A percentile compares a stretch with the other conserved stretches of the same genome.
Evolutionary conservation across 2,888 invertebrate genomes (phyloP).

Genomic region (Cataglyphis livida): DNA sequence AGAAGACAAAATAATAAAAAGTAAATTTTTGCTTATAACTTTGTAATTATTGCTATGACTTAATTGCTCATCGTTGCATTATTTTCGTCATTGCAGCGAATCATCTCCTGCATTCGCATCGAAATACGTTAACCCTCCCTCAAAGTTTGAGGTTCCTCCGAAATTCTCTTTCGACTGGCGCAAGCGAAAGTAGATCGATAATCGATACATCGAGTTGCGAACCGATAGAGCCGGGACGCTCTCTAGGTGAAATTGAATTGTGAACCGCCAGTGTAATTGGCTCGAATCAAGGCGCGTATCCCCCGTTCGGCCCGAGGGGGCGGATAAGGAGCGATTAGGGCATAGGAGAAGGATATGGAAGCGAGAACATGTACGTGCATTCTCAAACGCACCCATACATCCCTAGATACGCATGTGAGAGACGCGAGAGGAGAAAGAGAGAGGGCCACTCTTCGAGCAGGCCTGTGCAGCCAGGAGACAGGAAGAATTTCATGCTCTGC

Average conservation of each 20-base stretch:
- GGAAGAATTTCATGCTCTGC: slow-evolving; percentile 83
- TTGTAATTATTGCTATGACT: no score
- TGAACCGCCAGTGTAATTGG: slow-evolving; percentile 80
- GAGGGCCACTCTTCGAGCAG: slow-evolving; percentile 68
- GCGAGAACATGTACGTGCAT: slow-evolving; percentile 25
- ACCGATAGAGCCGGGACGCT: slow-evolving; percentile 17
- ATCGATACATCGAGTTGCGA: slow-evolving; percentile 63
- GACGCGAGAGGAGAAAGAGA: slow-evolving; percentile 51
- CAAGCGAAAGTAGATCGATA: slow-evolving; percentile 64
- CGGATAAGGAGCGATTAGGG: slow-evolving; percentile 79
- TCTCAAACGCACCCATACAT: slow-evolving; percentile 36
- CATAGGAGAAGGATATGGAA: slow-evolving; percentile 26
- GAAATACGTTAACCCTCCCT: neutral
- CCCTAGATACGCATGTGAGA: slow-evolving; percentile 24
- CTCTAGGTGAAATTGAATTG: slow-evolving; percentile 78
- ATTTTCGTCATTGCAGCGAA: neutral
- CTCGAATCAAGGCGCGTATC: slow-evolving; percentile 77
- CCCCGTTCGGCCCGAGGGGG: slow-evolving; percentile 47
- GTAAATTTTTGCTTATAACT: neutral
- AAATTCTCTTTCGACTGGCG: slow-evolving; percentile 23
- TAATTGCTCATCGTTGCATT: neutral
- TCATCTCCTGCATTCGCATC: neutral
- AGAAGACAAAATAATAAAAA: neutral
- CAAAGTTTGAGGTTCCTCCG: neutral
- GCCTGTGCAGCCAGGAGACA: slow-evolving; percentile 75